These are phyloP conservation scores for Prolemur simus DNA, from an alignment of 2,113 vertebrate species.

Conservation along the genomic window DNA sequence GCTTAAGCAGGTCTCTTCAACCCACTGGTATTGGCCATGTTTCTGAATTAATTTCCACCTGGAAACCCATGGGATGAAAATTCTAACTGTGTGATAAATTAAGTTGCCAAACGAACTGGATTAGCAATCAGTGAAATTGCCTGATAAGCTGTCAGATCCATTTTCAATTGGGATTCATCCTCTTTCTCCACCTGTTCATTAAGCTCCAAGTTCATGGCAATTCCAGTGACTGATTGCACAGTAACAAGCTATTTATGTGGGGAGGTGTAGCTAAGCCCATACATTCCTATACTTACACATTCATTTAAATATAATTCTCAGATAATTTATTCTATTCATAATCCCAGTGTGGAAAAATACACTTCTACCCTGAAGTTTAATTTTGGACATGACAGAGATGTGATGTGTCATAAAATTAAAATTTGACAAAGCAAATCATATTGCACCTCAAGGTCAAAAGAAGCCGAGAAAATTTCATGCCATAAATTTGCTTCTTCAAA, in stretches of 20 bases:
- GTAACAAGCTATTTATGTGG: conserved; percentile 84
- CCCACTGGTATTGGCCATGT: conserved; percentile 67
- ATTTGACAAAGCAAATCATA: conserved; percentile 69
- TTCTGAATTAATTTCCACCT: conserved; percentile 83
- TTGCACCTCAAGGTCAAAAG: conserved; percentile 76
- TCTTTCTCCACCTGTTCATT: conserved; percentile 89
- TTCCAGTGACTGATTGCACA: conserved; percentile 83
- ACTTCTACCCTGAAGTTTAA: conserved; percentile 74
- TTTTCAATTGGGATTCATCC: conserved; percentile 86
- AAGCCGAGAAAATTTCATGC: neutral
- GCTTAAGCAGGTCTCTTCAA: conserved; percentile 75
- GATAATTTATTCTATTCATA: conserved; percentile 79
- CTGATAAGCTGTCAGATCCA: conserved; percentile 84
- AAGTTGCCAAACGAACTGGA: conserved; percentile 87
- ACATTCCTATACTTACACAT: conserved; percentile 77
- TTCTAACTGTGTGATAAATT: conserved; percentile 86
- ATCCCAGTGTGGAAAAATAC: conserved; percentile 70
- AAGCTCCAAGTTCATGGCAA: conserved; percentile 84
- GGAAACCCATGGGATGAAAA: conserved; percentile 79
- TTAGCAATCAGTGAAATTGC: conserved; percentile 87
- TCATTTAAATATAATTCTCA: conserved; percentile 75
- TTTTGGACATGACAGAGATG: conserved; percentile 73
- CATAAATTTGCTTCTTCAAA: conserved; percentile 44
- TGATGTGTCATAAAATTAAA: conserved; percentile 74
- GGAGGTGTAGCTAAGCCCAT: conserved; percentile 74